These are phyloP conservation scores for Hesperophylax magnus DNA, from an alignment of 1,140 invertebrate genomes.

Conservation along the genomic window DNA sequence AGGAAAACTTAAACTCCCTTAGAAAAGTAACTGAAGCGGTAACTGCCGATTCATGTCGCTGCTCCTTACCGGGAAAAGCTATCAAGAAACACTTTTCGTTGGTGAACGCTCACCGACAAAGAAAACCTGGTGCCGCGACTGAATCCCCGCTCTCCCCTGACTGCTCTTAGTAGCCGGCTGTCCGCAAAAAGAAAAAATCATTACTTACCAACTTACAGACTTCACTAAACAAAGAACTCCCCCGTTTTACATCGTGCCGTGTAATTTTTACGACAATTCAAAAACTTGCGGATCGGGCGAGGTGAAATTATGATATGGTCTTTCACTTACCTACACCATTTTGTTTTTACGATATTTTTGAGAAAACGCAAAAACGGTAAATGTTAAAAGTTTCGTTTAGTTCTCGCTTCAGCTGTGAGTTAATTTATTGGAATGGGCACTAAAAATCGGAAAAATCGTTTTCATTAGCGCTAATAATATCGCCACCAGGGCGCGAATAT, in stretches of 20 bases:
- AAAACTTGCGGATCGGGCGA: neutral
- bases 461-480: no score
- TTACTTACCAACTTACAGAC: neutral
- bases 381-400: neutral
- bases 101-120: slow-evolving; percentile 31
- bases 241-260: neutral
- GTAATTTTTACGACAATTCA: neutral
- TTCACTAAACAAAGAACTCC: neutral
- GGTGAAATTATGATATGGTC: slow-evolving; percentile 19
- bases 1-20: slow-evolving; percentile 16
- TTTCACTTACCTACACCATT: slow-evolving; percentile 23
- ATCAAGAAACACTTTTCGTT: slow-evolving; percentile 35
- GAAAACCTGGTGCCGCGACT: slow-evolving; percentile 24
- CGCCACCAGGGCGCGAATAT: no score
- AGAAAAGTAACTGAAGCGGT: slow-evolving; percentile 13
- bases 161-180: neutral
- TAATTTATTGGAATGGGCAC: no score
- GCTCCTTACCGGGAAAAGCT: slow-evolving; percentile 26
- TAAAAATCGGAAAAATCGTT: no score
- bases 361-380: slow-evolving; percentile 10
- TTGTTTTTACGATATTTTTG: slow-evolving; percentile 33
- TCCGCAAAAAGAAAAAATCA: neutral
- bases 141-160: neutral
- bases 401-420: neutral
- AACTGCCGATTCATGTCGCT: slow-evolving; percentile 30